Conservation (phyloP, 2,797 vertebrate species). For the Peromyscus attwateri region DNA sequence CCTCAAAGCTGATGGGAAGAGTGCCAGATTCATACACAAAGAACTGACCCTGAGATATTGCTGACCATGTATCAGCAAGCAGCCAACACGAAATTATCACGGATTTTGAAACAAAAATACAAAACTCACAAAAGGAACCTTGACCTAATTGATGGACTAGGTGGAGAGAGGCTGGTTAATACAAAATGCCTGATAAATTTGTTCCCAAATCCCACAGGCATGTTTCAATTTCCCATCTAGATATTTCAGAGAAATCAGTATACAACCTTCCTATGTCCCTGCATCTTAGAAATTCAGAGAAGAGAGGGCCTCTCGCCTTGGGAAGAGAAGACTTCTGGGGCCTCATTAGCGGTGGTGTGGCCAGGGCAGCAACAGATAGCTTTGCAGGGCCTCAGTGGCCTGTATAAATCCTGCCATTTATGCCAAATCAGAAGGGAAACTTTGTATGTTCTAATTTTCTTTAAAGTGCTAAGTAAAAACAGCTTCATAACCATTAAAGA, state of each 20-base stretch:
- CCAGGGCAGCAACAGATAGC: background rate
- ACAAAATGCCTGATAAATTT: background rate
- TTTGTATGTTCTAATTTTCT: background rate
- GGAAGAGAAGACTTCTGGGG: background rate
- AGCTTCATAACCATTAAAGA: conserved; percentile 44
- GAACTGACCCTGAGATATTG: background rate
- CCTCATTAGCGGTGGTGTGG: background rate
- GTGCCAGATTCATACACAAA: background rate
- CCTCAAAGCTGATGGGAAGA: background rate
- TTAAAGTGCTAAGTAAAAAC: background rate
- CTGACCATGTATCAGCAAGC: background rate
- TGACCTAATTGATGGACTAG: background rate
- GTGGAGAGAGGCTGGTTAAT: background rate
- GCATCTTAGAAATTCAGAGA: background rate
- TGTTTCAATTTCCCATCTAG: background rate
- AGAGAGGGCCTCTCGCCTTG: too few species aligned
- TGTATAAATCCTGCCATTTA: background rate
- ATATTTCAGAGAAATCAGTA: background rate
- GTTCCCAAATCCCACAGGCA: background rate
- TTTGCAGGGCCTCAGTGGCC: background rate
- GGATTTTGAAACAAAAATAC: background rate
- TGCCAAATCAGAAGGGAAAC: background rate
- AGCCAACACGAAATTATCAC: background rate
- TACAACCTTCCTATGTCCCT: background rate
- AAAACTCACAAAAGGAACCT: background rate